Percentiles rank a stretch among this genome's conserved stretches.
phyloP scores from a whole-genome alignment of 2,888 invertebrate species.

The Pristionchus mayeri region DNA sequence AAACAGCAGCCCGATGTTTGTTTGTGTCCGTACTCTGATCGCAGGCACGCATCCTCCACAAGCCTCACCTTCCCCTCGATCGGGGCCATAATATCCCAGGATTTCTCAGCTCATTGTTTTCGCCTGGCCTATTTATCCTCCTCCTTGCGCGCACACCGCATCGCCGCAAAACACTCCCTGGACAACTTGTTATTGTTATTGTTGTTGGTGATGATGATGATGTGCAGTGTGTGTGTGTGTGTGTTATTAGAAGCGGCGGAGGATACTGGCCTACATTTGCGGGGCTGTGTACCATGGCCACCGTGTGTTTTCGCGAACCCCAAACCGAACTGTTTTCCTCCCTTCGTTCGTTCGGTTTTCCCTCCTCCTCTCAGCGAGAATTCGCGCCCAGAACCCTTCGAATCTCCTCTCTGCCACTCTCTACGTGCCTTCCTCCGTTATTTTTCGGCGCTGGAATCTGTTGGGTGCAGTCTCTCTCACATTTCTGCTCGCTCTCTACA shows the following conservation, averaged over 20 bases:
- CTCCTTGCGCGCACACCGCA: background rate
- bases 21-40: background rate
- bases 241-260: conserved; percentile 22
- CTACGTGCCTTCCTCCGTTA: background rate
- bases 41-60: background rate
- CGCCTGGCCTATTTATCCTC: background rate
- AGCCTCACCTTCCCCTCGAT: background rate
- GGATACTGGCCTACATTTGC: conserved; percentile 22
- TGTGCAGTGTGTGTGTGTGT: background rate
- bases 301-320: conserved; percentile 6
- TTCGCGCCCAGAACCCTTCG: too few relatives aligned
- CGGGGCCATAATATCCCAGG: background rate
- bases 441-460: too few relatives aligned
- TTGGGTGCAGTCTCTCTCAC: too few relatives aligned
- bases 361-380: too few relatives aligned
- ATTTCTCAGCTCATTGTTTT: background rate
- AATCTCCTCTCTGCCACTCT: background rate
- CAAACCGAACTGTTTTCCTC: too few relatives aligned
- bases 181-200: conserved; percentile 32
- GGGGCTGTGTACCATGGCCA: conserved; percentile 5
- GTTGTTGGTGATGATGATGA: background rate
- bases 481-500: too few relatives aligned
- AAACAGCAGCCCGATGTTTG: too few relatives aligned
- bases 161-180: background rate
- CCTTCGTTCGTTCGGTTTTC: too few relatives aligned